phyloP scores from a whole-genome alignment of 2,113 vertebrate species.

The Cyprinus carpio region DNA sequence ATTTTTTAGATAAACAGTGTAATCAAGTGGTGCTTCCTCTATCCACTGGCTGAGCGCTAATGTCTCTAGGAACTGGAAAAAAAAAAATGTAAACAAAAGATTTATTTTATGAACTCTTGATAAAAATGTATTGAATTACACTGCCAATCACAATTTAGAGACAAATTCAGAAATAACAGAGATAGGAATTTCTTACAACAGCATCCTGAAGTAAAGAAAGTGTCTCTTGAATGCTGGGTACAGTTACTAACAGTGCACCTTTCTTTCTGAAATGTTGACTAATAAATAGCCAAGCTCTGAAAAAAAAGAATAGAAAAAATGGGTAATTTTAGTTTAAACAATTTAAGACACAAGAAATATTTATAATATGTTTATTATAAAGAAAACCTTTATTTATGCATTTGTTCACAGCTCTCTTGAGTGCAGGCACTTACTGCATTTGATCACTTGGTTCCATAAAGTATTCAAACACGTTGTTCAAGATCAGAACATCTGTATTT shows the following conservation, averaged over 20 bases:
- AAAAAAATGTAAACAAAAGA: background rate
- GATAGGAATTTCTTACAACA: conserved; percentile 47
- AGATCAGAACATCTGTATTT: conserved; percentile 84
- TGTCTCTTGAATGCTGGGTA: conserved; percentile 85
- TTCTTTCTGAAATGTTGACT: conserved; percentile 78
- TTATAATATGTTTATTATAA: background rate
- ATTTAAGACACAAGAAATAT: background rate
- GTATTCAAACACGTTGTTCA: conserved; percentile 98
- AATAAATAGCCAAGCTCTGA: conserved; percentile 87
- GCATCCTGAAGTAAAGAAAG: conserved; percentile 79
- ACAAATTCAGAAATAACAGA: background rate
- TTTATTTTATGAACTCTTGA: background rate
- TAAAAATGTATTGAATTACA: background rate
- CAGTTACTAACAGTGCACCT: conserved; percentile 84
- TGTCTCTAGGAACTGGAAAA: conserved; percentile 66
- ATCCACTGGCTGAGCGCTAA: conserved; percentile 80
- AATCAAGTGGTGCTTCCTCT: conserved; percentile 83
- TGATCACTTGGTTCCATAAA: conserved; percentile 87
- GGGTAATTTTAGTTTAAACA: background rate
- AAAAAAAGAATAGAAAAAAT: conserved; percentile 24
- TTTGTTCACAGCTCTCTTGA: background rate
- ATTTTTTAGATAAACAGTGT: conserved; percentile 74
- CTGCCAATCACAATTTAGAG: background rate
- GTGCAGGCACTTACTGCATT: conserved; percentile 74
- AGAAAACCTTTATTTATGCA: background rate